Evolutionary conservation across 2,113 vertebrate genomes (phyloP), one percentile per base, ranked within the genome.

Genomic region (Solea solea): DNA sequence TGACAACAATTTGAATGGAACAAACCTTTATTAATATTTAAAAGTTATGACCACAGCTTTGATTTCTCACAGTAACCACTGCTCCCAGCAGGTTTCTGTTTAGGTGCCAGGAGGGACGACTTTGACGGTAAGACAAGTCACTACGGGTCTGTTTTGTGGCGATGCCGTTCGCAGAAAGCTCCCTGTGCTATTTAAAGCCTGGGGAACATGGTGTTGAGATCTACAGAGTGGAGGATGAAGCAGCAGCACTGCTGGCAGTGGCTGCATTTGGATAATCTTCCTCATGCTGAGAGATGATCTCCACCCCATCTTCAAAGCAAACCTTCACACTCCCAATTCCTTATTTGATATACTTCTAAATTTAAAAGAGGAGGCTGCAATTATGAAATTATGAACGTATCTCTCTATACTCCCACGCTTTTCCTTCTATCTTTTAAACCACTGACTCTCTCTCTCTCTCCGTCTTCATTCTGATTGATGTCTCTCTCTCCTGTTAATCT

Each of bases 331-430:
- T 48, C 50, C 67, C 57, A 66, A 8, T 55, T 78, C 65, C 40
- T 64, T 68, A 76, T 44, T 40, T 58, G 64, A 64, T 49, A 72
- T 15, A 63, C 65, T 72, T 68, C 64, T 66, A 73, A 58, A 79
- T 79, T 65, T 66, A 60, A 64, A 73, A 78, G 5, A 79, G 45
- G 10, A 59, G 27, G 28, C 53, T 54, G 45, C 44, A 74, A 68
- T 86, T 75, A 79, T 57, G 55, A 72, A 66, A 58, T 71, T 68
- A 84, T 86, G 53, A 82, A 69, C 74, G 57, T 16, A 56, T 80
- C 59, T 73, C 76, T 75, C 7, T 25, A 68, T 16, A 59, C 69
- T 56, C 50, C 72, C 55, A 74, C 75, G 41, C 64, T 60, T 58
- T 39, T 55, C 12, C 21, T 54, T 69, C 39, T 14, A 53, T 81